These are phyloP conservation scores for Xiphias gladius DNA, from an alignment of 2,113 vertebrate genomes.

Conservation along the genomic window DNA sequence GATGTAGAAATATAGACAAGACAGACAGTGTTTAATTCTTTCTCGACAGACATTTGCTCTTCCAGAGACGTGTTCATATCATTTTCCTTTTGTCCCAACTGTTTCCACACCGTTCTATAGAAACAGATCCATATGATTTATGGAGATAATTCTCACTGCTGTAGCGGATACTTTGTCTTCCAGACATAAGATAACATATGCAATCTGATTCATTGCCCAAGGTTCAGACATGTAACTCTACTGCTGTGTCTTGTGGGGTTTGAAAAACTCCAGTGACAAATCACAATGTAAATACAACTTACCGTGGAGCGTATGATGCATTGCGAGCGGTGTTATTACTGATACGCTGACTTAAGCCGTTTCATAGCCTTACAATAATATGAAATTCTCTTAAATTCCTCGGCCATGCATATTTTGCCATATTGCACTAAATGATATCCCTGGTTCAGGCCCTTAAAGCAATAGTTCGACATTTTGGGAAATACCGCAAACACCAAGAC, in stretches of 20 bases:
- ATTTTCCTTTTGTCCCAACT: constrained; percentile 1
- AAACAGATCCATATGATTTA: constrained; percentile 37
- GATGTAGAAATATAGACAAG: background rate
- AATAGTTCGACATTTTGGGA: background rate
- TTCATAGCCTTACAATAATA: constrained; percentile 7
- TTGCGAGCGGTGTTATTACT: background rate
- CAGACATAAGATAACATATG: constrained; percentile 46
- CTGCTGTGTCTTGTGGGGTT: constrained; percentile 11
- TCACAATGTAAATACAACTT: constrained; percentile 27
- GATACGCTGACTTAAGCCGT: background rate
- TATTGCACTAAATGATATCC: background rate
- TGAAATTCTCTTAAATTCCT: background rate
- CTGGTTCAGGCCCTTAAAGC: background rate
- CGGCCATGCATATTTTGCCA: background rate
- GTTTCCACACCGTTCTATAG: background rate
- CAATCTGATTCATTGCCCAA: constrained; percentile 34
- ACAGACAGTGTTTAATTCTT: background rate
- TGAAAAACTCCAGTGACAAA: constrained; percentile 26
- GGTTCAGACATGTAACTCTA: background rate
- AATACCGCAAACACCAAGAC: background rate
- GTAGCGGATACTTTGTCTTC: constrained; percentile 38
- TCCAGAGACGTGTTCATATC: background rate
- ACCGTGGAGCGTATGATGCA: background rate
- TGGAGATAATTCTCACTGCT: constrained; percentile 8
- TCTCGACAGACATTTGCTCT: background rate